A percentile compares a stretch with the other conserved stretches of the same genome.
phyloP scores from a whole-genome alignment of 2,888 invertebrate genomes.

The Cryptus armator region DNA sequence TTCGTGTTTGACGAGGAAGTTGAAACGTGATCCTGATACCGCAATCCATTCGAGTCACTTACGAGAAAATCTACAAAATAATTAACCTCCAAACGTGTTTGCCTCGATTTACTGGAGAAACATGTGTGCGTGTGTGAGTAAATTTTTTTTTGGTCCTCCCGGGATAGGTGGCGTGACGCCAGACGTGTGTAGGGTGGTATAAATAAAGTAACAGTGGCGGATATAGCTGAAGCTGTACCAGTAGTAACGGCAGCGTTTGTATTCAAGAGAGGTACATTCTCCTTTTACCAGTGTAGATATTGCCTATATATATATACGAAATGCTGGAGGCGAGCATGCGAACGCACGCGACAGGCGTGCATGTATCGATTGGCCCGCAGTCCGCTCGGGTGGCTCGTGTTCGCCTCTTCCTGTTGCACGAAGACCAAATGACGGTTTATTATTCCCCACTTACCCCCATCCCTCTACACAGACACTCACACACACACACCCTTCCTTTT shows the following conservation, averaged over 20 bases:
- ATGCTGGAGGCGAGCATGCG: slow-evolving; percentile 54
- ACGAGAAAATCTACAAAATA: slow-evolving; percentile 52
- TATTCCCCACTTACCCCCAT: slow-evolving; percentile 79
- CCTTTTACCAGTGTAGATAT: slow-evolving; percentile 5
- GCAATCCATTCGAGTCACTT: slow-evolving; percentile 35
- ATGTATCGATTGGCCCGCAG: slow-evolving; percentile 72
- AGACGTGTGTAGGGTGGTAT: slow-evolving; percentile 46
- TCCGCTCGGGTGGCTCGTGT: slow-evolving; percentile 71
- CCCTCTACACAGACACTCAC: slow-evolving; percentile 31
- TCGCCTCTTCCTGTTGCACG: slow-evolving; percentile 79
- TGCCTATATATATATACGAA: slow-evolving; percentile 33
- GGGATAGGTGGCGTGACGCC: slow-evolving; percentile 65
- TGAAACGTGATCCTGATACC: slow-evolving; percentile 14
- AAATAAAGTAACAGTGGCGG: slow-evolving; percentile 63
- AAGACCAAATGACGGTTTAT: slow-evolving; percentile 80
- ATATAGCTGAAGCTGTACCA: slow-evolving; percentile 41
- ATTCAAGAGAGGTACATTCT: slow-evolving; percentile 30
- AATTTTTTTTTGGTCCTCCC: slow-evolving; percentile 25
- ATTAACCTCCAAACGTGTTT: slow-evolving; percentile 48
- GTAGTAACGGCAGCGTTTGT: slow-evolving; percentile 22
- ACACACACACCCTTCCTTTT: slow-evolving; percentile 42
- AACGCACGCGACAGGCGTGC: slow-evolving; percentile 71
- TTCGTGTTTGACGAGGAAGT: slow-evolving; percentile 1
- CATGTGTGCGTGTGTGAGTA: background rate
- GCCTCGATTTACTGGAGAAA: slow-evolving; percentile 1